Conservation (phyloP, 92 coral and sea anemone genomes). For the Bergia puertoricense region DNA sequence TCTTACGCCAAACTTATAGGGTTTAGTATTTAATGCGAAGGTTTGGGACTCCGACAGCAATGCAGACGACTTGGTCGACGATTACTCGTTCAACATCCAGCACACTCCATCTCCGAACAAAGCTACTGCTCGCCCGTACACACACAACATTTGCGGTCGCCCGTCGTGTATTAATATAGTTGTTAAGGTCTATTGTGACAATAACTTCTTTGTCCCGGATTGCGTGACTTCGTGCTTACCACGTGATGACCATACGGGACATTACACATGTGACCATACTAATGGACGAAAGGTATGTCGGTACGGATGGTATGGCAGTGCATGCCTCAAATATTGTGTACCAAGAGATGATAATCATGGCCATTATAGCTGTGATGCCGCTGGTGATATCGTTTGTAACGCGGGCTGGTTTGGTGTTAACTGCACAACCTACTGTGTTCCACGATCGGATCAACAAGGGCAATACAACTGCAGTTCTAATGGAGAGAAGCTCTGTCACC, state of each 20-base stretch:
- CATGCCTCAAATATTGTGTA: slow-evolving; percentile 51
- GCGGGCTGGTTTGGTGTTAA: slow-evolving; percentile 68
- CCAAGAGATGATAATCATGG: slow-evolving; percentile 52
- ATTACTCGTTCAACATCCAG: slow-evolving; percentile 45
- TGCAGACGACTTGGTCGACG: slow-evolving; percentile 62
- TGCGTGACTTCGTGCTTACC: slow-evolving; percentile 71
- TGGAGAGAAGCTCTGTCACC: slow-evolving; percentile 65
- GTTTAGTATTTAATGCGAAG: slow-evolving; percentile 49
- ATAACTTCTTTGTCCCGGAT: slow-evolving; percentile 66
- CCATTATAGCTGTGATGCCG: slow-evolving; percentile 69
- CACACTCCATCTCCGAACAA: slow-evolving; percentile 43
- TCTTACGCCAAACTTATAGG: slow-evolving; percentile 24
- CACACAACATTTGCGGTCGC: slow-evolving; percentile 52
- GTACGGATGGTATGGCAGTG: slow-evolving; percentile 61
- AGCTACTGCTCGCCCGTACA: slow-evolving; percentile 26
- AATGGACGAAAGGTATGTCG: slow-evolving; percentile 61
- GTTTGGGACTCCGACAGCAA: slow-evolving; percentile 69
- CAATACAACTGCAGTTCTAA: slow-evolving; percentile 58
- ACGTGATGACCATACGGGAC: slow-evolving; percentile 75
- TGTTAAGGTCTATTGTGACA: slow-evolving; percentile 65
- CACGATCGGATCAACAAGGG: slow-evolving; percentile 62
- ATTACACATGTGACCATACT: slow-evolving; percentile 72
- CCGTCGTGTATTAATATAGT: slow-evolving; percentile 54
- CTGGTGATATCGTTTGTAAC: slow-evolving; percentile 70
- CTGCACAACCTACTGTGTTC: slow-evolving; percentile 49